Conservation (phyloP, 2,113 vertebrate genomes). For the Gavialis gangeticus region DNA sequence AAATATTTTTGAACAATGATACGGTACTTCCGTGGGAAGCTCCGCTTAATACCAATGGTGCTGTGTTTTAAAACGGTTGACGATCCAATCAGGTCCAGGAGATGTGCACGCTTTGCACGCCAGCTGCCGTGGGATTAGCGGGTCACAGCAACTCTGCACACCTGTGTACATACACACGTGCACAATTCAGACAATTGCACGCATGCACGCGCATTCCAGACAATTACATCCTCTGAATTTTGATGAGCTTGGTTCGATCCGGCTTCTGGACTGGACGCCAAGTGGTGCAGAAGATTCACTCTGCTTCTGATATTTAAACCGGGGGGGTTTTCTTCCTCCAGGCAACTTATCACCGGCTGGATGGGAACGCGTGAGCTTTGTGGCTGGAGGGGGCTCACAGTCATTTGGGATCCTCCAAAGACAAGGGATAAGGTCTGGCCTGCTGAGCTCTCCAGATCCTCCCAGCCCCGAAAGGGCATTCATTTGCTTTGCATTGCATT, state of each 20-base stretch:
- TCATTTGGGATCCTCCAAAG: not conserved
- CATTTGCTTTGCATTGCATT: not conserved
- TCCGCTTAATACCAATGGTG: not conserved
- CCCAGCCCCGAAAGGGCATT: not conserved
- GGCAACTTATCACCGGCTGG: not conserved
- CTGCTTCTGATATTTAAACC: not conserved
- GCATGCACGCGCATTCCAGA: not conserved
- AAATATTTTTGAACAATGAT: slow-evolving; percentile 76
- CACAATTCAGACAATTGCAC: not conserved
- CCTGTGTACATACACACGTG: too few relatives aligned
- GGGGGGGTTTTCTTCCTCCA: not conserved
- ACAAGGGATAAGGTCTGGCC: not conserved
- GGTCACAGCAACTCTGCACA: not conserved
- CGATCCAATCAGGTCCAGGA: not conserved
- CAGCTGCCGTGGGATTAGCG: not conserved
- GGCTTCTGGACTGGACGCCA: not conserved
- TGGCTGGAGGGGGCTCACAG: not conserved
- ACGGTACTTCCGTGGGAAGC: slow-evolving; percentile 60
- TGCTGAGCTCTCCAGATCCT: not conserved
- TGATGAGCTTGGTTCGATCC: not conserved
- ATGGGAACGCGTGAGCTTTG: not conserved
- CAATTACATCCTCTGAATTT: not conserved
- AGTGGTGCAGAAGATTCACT: not conserved
- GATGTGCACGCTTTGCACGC: not conserved
- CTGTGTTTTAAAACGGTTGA: not conserved